A percentile compares a stretch with the other conserved stretches of the same genome.
phyloP scores from a whole-genome alignment of 2,797 vertebrate species.

The Aulostomus chinensis region DNA sequence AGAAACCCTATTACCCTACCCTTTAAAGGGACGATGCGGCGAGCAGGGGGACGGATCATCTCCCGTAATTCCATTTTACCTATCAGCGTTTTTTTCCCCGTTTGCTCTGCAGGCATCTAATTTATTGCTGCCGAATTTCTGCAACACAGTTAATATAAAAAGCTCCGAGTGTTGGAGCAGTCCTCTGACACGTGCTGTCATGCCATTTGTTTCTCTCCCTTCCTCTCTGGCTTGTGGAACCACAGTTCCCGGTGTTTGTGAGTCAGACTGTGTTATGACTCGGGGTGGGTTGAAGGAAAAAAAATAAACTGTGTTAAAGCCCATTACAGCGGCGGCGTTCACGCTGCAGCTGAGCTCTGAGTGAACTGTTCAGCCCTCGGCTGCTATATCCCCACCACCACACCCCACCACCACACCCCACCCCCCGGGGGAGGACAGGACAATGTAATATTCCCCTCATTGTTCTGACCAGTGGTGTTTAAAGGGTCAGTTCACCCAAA shows the following conservation, averaged over 20 bases:
- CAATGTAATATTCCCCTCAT: background rate
- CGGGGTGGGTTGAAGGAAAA: slow-evolving; percentile 24
- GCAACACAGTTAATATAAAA: too few species aligned
- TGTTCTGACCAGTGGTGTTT: background rate
- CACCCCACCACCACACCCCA: too few species aligned
- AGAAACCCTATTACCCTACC: slow-evolving; percentile 71
- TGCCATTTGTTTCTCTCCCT: slow-evolving; percentile 36
- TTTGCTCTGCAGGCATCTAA: slow-evolving; percentile 72
- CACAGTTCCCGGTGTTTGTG: slow-evolving; percentile 10
- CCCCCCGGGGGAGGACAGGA: too few species aligned
- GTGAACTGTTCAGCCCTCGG: slow-evolving; percentile 5
- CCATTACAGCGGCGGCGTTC: slow-evolving; percentile 25
- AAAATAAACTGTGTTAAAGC: slow-evolving; percentile 57
- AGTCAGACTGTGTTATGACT: slow-evolving; percentile 39
- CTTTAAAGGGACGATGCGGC: slow-evolving; percentile 67
- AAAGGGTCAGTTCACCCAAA: background rate
- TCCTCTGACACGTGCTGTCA: slow-evolving; percentile 48
- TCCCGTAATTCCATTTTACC: slow-evolving; percentile 79
- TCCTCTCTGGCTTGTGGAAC: slow-evolving; percentile 9
- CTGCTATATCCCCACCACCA: background rate
- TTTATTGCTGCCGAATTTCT: slow-evolving; percentile 72
- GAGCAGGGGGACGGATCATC: slow-evolving; percentile 69
- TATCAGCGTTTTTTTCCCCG: slow-evolving; percentile 76
- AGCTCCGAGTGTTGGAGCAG: slow-evolving; percentile 47
- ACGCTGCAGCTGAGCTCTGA: slow-evolving; percentile 23